These are phyloP conservation scores for Eurypyga helias DNA, from an alignment of 2,113 vertebrate species.

Conservation along the genomic window DNA sequence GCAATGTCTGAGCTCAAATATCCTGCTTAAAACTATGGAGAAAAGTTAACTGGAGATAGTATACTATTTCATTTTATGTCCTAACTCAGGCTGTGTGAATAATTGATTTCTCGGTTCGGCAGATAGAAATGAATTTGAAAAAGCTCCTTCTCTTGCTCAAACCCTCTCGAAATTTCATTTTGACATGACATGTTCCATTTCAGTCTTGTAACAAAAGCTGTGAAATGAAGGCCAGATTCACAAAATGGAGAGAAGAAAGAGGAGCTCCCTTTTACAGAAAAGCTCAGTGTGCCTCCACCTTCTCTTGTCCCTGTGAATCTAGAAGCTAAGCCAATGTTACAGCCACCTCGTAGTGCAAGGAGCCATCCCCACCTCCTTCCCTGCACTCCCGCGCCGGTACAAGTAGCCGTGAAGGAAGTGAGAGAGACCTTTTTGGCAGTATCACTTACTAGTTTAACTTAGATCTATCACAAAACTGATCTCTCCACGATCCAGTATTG, in stretches of 20 bases:
- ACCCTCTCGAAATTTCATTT: constrained; percentile 7
- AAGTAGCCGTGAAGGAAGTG: background rate
- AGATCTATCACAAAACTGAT: background rate
- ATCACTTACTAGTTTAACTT: background rate
- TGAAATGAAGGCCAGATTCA: background rate
- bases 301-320: background rate
- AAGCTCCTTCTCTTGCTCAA: constrained; percentile 1
- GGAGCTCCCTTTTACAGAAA: background rate
- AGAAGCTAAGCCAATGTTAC: background rate
- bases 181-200: background rate
- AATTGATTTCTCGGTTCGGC: background rate
- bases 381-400: background rate
- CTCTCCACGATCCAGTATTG: background rate
- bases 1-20: background rate
- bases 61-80: background rate
- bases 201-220: background rate
- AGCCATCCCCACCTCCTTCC: background rate
- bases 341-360: accelerated
- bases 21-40: background rate
- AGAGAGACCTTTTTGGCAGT: background rate
- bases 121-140: constrained; percentile 5
- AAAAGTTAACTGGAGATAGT: background rate
- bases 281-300: background rate
- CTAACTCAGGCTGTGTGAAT: background rate
- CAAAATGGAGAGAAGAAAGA: background rate